Conservation (phyloP, 92 coral and sea anemone genomes). For the Zoanthus solanderi region DNA sequence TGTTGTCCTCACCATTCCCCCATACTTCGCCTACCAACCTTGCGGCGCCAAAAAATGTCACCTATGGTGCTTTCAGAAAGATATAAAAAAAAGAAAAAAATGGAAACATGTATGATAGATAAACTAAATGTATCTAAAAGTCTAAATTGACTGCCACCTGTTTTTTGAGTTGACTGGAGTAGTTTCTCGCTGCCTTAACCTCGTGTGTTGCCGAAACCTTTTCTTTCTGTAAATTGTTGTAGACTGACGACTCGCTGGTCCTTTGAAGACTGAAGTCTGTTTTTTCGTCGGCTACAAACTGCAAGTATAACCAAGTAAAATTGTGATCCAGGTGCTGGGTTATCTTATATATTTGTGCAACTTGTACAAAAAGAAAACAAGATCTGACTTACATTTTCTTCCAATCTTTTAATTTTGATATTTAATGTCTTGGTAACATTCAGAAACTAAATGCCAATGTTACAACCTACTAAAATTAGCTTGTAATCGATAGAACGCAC, state of each 20-base stretch:
- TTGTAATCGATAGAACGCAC: too few species aligned
- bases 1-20: too few species aligned
- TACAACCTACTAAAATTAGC: too few species aligned
- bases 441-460: too few species aligned
- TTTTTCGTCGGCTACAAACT: slow-evolving; percentile 47
- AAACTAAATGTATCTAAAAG: not conserved
- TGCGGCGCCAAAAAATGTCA: too few species aligned
- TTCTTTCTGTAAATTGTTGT: slow-evolving; percentile 41
- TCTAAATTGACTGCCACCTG: slow-evolving; percentile 60
- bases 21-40: too few species aligned
- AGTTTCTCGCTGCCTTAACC: slow-evolving; percentile 60
- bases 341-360: too few species aligned
- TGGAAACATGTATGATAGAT: not conserved
- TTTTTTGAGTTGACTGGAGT: slow-evolving; percentile 75
- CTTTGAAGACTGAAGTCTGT: slow-evolving; percentile 33
- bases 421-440: too few species aligned
- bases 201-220: slow-evolving; percentile 44
- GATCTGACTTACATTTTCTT: too few species aligned
- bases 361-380: too few species aligned
- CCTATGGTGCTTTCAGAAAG: too few species aligned
- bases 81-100: not conserved
- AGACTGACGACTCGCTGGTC: slow-evolving; percentile 9
- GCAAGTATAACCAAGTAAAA: not conserved
- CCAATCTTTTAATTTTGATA: too few species aligned
- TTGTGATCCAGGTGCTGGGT: not conserved